Evolutionary conservation across 2,797 vertebrate species (phyloP).

Genomic region (Arremon brunneinucha): DNA sequence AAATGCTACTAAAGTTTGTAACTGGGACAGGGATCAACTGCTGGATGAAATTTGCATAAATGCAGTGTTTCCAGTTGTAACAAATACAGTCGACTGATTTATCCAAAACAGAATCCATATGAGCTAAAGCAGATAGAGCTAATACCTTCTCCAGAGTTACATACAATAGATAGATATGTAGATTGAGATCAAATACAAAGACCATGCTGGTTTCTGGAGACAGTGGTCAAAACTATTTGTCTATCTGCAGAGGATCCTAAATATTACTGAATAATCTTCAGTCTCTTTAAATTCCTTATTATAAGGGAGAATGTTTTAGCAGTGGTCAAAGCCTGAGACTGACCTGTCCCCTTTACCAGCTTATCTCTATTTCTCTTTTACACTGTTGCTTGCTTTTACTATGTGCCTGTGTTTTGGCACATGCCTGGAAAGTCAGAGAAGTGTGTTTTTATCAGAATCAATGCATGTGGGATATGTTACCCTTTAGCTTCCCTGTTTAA

Average conservation of each 20-base stretch:
- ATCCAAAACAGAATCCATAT: background rate
- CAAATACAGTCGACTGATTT: background rate
- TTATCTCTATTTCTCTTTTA: background rate
- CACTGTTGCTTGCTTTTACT: background rate
- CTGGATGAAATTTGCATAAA: background rate
- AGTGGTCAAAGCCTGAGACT: background rate
- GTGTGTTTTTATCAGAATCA: background rate
- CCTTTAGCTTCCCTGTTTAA: background rate
- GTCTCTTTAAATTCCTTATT: background rate
- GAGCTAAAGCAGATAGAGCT: background rate
- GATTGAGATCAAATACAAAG: background rate
- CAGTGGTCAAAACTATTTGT: background rate
- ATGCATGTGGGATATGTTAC: fast-evolving
- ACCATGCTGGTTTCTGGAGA: background rate
- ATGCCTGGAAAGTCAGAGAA: background rate
- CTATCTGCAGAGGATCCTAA: background rate
- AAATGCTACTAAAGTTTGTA: background rate
- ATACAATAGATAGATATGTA: background rate
- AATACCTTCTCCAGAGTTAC: background rate
- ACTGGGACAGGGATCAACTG: background rate
- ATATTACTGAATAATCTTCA: background rate
- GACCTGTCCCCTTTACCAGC: background rate
- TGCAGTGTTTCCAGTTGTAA: background rate
- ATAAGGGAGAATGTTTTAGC: background rate
- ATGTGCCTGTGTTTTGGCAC: background rate